phyloP scores from a whole-genome alignment of 2,113 vertebrate genomes.

The Promerops cafer region DNA sequence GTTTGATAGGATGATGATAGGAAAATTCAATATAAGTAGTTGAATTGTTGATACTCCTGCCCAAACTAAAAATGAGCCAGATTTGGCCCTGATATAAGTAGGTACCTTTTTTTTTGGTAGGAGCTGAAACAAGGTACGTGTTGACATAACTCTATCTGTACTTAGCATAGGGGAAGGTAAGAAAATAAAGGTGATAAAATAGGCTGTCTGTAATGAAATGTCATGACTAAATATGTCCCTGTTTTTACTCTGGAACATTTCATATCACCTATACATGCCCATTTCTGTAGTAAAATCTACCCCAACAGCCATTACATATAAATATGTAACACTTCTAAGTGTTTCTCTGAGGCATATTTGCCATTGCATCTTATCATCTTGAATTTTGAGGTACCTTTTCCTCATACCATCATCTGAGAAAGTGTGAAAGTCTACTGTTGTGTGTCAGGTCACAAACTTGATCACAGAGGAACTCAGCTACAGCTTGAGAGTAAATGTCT shows the following conservation, averaged over 20 bases:
- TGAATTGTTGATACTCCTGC: background rate
- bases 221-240: background rate
- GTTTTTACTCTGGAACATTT: background rate
- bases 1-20: background rate
- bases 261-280: background rate
- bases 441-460: background rate
- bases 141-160: background rate
- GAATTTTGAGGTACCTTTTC: background rate
- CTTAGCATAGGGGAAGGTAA: background rate
- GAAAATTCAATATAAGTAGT: background rate
- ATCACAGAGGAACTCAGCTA: background rate
- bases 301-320: background rate
- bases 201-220: background rate
- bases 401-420: background rate
- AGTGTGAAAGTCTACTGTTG: background rate
- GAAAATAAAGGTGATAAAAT: background rate
- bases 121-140: background rate
- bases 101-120: background rate
- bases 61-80: background rate
- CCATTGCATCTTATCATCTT: background rate
- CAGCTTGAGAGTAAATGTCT: background rate
- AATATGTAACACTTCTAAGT: background rate
- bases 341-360: background rate
- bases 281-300: background rate
- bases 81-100: background rate